Base-by-base conservation (phyloP, 2,888 invertebrate genomes). In the Hypomecis atomaria region DNA sequence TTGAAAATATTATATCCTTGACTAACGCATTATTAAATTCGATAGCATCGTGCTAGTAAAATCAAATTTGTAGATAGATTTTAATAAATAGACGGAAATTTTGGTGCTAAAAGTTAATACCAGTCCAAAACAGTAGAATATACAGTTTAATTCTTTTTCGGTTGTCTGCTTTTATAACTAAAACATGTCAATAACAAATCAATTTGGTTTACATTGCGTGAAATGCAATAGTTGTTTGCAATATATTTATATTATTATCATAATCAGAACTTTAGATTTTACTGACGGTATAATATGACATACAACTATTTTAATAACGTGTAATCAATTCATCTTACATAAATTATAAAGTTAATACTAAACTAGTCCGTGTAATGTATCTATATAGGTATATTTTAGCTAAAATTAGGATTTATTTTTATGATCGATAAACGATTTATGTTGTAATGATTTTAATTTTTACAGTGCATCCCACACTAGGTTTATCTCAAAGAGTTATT, bases 61-160 rank as follows among this genome's bases (percentile, higher is more conserved):
- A 61, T 61, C 65, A 23, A 36, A 50, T 52, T 77, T 85, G 72
- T 84, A 85, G 82, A 78, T 86, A 88, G 84, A 81, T 80, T 81
- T 77, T 79, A 80, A 81, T 78, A 81, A 85, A 86, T 86, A 86
- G 83, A 82, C 85, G 85, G 83, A 86, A 89, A 84, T 86, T 87
- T 90, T 90, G 91, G 91, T 91, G 90, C 90, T 91, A 90, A 52
- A 81, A 78, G 77, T 74, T 69, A 83, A 79, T 83, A 81, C 81
- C 83, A 86, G 86, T 87, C 86, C 85, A 85, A 84, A 78, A 77
- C 76, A 45, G 36, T 81, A 83, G 76, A 73, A 76, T 71, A 70
- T 58, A 69, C 65, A 47, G 53, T 61, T 66, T n/a, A 56, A 59
- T 67, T 67, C 33, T 33, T 42, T 45, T 49, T 48, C 42, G 54